Conservation (phyloP, 35 echinoderm and acorn worm species). For the Patiria miniata region DNA sequence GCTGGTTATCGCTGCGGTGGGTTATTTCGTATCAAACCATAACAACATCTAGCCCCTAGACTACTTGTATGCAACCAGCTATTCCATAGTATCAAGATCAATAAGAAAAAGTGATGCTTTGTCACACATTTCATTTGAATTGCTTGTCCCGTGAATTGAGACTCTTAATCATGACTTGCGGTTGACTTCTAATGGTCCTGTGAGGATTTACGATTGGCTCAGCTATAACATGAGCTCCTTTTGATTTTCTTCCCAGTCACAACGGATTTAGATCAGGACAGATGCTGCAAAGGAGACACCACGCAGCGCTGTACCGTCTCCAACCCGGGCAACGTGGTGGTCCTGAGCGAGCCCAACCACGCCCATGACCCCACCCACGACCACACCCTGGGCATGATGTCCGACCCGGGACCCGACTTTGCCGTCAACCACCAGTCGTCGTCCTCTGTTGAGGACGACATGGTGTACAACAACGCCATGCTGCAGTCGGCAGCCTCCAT, state of each 20-base stretch:
- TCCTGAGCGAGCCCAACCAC: slow-evolving; percentile 30
- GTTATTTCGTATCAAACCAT: no score
- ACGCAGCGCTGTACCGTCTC: not conserved
- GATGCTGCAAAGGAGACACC: not conserved
- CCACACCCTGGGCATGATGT: not conserved
- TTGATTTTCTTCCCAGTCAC: slow-evolving; percentile 11
- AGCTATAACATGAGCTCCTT: not conserved
- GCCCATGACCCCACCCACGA: not conserved
- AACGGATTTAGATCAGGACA: slow-evolving; percentile 41
- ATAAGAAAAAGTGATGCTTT: no score
- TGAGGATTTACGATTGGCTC: no score
- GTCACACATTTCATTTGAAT: no score
- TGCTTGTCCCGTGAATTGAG: no score
- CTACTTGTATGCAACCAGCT: no score
- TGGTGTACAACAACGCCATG: slow-evolving; percentile 39
- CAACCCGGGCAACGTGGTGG: not conserved
- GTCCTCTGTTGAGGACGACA: slow-evolving; percentile 16
- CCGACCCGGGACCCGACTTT: not conserved
- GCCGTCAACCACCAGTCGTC: not conserved
- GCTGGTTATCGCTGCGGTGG: no score
- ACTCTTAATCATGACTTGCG: not conserved
- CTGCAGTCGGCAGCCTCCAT: slow-evolving; percentile 11
- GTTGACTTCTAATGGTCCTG: not conserved
- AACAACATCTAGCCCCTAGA: no score
- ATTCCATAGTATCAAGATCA: no score